phyloP scores from a whole-genome alignment of 2,797 vertebrate genomes.

The Diplodus puntazzo region DNA sequence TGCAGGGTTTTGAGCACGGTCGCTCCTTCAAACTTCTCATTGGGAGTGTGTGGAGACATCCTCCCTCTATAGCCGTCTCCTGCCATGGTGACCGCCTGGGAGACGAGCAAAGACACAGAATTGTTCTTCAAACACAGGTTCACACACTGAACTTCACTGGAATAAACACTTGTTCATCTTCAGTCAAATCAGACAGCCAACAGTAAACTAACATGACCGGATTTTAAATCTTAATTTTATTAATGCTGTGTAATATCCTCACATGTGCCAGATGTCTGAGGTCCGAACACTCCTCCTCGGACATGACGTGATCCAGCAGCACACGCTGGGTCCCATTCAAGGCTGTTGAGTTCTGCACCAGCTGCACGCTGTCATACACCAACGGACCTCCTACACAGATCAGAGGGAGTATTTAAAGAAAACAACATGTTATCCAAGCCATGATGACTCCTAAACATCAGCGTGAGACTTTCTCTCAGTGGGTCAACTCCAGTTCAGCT shows the following conservation, averaged over 20 bases:
- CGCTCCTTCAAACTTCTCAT: slow-evolving; percentile 97
- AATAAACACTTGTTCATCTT: neutral
- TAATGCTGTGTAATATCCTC: slow-evolving; percentile 59
- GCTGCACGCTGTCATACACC: slow-evolving; percentile 87
- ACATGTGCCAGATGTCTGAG: slow-evolving; percentile 92
- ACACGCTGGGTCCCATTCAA: slow-evolving; percentile 95
- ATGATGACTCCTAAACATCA: neutral
- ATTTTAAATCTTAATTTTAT: slow-evolving; percentile 1
- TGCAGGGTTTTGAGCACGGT: slow-evolving; percentile 95
- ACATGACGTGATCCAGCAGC: slow-evolving; percentile 93
- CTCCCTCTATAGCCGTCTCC: slow-evolving; percentile 97
- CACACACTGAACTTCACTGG: neutral
- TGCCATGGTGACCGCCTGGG: slow-evolving; percentile 90
- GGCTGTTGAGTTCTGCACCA: slow-evolving; percentile 91
- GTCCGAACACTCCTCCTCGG: slow-evolving; percentile 91
- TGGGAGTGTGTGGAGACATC: slow-evolving; percentile 96
- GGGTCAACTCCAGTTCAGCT: neutral
- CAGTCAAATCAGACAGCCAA: neutral
- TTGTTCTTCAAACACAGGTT: neutral
- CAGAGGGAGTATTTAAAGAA: slow-evolving; percentile 23
- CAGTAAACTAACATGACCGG: neutral
- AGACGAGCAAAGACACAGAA: neutral
- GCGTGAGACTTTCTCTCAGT: neutral
- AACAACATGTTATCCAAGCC: neutral
- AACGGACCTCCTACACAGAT: slow-evolving; percentile 89